Evolutionary conservation across 2,113 vertebrate genomes (phyloP).

Genomic region (Suncus etruscus): DNA sequence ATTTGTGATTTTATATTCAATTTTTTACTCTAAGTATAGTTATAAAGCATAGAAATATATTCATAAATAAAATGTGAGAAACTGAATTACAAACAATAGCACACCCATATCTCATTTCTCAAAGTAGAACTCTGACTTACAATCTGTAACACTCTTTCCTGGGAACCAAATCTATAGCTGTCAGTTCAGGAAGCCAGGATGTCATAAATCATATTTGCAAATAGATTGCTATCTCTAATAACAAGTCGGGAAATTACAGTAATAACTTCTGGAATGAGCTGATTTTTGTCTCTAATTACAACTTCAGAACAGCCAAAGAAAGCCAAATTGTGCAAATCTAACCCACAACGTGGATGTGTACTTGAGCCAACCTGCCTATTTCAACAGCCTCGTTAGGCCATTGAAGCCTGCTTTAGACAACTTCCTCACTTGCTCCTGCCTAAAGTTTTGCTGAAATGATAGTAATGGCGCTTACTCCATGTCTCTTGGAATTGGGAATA

Average conservation of each 20-base stretch:
- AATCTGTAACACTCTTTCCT: not conserved
- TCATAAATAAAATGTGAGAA: not conserved
- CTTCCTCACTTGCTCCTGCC: not conserved
- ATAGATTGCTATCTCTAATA: not conserved
- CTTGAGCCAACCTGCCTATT: not conserved
- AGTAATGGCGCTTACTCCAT: not conserved
- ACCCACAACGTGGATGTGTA: not conserved
- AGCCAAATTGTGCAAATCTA: not conserved
- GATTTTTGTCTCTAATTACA: not conserved
- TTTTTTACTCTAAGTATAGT: no score
- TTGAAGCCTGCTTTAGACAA: not conserved
- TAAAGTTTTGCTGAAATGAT: not conserved
- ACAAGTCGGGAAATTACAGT: not conserved
- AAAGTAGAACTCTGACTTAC: not conserved
- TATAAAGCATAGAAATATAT: conserved; percentile 27
- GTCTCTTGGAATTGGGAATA: not conserved
- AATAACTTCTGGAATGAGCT: not conserved
- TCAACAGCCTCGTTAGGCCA: not conserved
- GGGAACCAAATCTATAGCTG: not conserved
- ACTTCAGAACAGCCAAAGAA: not conserved
- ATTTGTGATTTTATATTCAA: not conserved
- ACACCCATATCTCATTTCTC: not conserved
- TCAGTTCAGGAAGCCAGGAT: not conserved
- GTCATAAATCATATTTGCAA: not conserved
- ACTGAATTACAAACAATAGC: not conserved